Base-by-base conservation (phyloP, 2,888 invertebrate genomes). In the Quadroppia sp. region DNA sequence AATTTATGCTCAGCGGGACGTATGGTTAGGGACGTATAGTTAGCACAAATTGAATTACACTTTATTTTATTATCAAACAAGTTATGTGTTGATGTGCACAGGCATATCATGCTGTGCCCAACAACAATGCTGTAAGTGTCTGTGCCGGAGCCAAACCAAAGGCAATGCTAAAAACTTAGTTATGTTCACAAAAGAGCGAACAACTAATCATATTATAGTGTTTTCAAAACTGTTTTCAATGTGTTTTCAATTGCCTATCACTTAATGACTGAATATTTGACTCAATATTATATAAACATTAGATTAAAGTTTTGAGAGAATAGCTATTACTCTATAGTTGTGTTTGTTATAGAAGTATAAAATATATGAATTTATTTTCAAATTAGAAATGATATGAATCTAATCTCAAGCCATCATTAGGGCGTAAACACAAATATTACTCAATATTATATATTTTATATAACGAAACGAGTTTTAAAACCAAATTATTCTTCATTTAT, bases 41-140 rank as follows among this genome's bases (percentile, higher is more conserved):
- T 45, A 45, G 45, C 56, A 23, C 61, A 64, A 64, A 64, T 64
- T 64, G 64, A 64, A 64, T 64, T 64, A 64, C 64, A 64, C 64
- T 64, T 40, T 64, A 64, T 64, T 64, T 64, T 15, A 64, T 64
- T 64, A 64, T 64, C 32, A 64, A 64, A 64, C 64, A 64, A 64
- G 64, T 64, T 64, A 64, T 56, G 64, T 64, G 64, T 64, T 64
- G 64, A 64, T 64, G 17, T 32, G 28, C 30, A 9, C 36, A 64
- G 40, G 36, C 40, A 64, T 17, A 36, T 64, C 64, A 64, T 17
- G 64, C 64, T 64, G 64, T 64, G 64, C 36, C 36, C 3, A 64
- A 36, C 40, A 40, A 53, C 7, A 15, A 23, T 23, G 53, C 53
- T 53, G 7, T 53, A 53, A 23, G 23, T 20, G 9, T 15, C 11